These are phyloP conservation scores for Oegoconia quadripuncta DNA, from an alignment of 2,888 invertebrate species.

Conservation along the genomic window DNA sequence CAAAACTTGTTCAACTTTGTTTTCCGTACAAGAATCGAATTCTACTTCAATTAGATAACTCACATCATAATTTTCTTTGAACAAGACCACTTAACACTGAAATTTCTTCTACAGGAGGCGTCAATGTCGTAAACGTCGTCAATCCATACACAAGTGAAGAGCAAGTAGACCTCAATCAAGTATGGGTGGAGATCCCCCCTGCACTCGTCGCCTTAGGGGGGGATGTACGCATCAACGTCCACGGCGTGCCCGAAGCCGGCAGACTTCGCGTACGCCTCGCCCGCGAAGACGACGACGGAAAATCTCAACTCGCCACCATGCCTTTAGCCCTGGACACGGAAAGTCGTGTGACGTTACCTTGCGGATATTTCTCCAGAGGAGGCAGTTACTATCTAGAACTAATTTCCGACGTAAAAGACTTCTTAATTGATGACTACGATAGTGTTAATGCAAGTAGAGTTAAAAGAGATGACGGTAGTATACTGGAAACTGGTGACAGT, in stretches of 20 bases:
- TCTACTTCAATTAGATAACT: too few relatives aligned
- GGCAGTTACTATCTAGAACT: conserved; percentile 78
- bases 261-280: conserved; percentile 64
- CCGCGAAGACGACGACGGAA: conserved; percentile 70
- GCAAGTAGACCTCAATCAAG: conserved; percentile 57
- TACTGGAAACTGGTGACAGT: conserved; percentile 64
- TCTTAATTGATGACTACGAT: conserved; percentile 36
- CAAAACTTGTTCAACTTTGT: not conserved
- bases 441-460: conserved; percentile 33
- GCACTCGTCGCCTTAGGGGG: conserved; percentile 88
- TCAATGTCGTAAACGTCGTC: conserved; percentile 46
- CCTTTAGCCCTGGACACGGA: conserved; percentile 73
- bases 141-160: conserved; percentile 64
- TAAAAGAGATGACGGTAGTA: conserved; percentile 40
- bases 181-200: conserved; percentile 85
- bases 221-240: conserved; percentile 86
- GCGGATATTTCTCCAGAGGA: conserved; percentile 86
- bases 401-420: conserved; percentile 53
- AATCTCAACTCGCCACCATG: conserved; percentile 59
- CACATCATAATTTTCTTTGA: too few relatives aligned
- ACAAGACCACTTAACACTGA: too few relatives aligned
- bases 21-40: not conserved
- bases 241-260: conserved; percentile 60
- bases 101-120: conserved; percentile 60
- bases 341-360: conserved; percentile 79